phyloP scores from a whole-genome alignment of 1,140 invertebrate species.

The Calosoma granatense region DNA sequence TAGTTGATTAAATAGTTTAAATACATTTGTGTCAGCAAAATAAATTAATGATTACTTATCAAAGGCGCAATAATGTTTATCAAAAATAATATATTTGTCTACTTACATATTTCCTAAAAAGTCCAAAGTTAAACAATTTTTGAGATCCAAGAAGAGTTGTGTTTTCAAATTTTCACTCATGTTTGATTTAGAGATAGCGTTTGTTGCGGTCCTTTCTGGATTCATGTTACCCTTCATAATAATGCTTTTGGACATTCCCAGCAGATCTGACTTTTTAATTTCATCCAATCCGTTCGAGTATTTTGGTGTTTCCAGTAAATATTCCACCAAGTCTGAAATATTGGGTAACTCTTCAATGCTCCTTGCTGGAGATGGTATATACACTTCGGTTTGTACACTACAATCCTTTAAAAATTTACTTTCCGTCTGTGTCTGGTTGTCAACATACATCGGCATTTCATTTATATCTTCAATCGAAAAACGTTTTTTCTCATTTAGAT shows the following conservation, averaged over 20 bases:
- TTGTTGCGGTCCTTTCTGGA: not conserved
- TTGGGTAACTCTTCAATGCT: not conserved
- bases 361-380: not conserved
- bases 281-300: not conserved
- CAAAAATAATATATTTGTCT: not conserved
- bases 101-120: slow-evolving; percentile 4
- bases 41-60: not conserved
- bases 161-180: not conserved
- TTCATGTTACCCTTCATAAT: not conserved
- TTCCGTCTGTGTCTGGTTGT: not conserved
- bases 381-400: not conserved
- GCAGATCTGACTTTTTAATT: not conserved
- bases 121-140: not conserved
- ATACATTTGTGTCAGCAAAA: not conserved
- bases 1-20: not conserved
- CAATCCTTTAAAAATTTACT: not conserved
- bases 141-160: not conserved
- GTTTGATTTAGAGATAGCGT: not conserved
- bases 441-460: not conserved
- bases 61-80: not conserved
- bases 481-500: not conserved
- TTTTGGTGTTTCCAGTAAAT: not conserved
- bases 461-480: not conserved
- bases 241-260: not conserved
- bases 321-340: not conserved